Conservation (phyloP, 2,888 invertebrate species). For the Ferdinandea cuprea region DNA sequence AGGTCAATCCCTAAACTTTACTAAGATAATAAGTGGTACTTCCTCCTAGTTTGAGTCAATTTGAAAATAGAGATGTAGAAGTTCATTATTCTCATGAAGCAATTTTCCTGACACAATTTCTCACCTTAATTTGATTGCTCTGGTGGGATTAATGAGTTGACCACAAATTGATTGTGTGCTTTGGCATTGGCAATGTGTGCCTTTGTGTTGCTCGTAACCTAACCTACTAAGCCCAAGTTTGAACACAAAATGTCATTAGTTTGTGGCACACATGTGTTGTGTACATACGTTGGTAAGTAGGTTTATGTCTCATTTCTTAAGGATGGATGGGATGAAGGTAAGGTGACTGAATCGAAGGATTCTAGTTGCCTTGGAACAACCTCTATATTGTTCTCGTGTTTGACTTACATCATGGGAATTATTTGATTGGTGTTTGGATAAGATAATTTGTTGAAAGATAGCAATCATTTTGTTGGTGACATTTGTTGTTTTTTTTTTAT, state of each 20-base stretch:
- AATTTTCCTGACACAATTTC: slow-evolving; percentile 33
- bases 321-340: slow-evolving; percentile 21
- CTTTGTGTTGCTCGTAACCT: slow-evolving; percentile 6
- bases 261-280: slow-evolving; percentile 24
- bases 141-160: slow-evolving; percentile 69
- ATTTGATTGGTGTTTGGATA: slow-evolving; percentile 41
- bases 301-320: slow-evolving; percentile 5
- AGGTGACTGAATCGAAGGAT: slow-evolving; percentile 40
- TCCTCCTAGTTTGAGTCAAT: background rate
- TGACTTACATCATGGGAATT: slow-evolving; percentile 37
- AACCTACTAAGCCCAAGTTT: background rate
- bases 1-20: background rate
- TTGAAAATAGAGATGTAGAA: background rate
- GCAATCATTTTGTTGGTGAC: no score
- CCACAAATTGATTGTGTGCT: slow-evolving; percentile 69
- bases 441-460: background rate
- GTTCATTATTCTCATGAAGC: slow-evolving; percentile 36
- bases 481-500: no score
- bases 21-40: background rate
- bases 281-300: background rate
- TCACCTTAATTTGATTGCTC: slow-evolving; percentile 72
- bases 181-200: slow-evolving; percentile 44
- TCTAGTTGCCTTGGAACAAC: background rate
- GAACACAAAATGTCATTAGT: slow-evolving; percentile 55
- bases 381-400: slow-evolving; percentile 32